These are phyloP conservation scores for Macrotrachela quadricornifera DNA, from an alignment of 1,140 invertebrate species.

Conservation along the genomic window DNA sequence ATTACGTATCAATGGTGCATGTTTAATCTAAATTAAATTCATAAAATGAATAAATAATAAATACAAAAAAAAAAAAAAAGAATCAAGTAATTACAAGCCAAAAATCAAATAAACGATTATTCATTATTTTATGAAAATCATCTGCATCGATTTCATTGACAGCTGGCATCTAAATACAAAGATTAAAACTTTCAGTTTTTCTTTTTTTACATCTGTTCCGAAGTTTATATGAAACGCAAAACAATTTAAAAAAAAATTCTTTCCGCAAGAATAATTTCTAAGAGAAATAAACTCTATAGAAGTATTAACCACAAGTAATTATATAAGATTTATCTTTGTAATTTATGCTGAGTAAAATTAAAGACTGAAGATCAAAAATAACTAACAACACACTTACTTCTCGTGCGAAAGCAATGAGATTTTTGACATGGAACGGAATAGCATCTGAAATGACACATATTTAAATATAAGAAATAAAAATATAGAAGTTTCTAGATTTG, in stretches of 20 bases:
- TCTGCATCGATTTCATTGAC: constrained; percentile 1
- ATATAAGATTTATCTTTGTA: not conserved
- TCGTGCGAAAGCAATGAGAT: too few species aligned
- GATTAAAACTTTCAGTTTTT: not conserved
- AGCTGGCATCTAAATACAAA: constrained; percentile 4
- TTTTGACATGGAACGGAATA: too few species aligned
- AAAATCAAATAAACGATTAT: constrained; percentile 7
- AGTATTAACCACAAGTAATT: constrained; percentile 1
- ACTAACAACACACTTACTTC: too few species aligned
- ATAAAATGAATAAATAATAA: too few species aligned
- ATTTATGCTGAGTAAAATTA: too few species aligned
- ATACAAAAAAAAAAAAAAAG: too few species aligned
- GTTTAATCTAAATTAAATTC: too few species aligned
- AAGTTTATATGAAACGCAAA: not conserved
- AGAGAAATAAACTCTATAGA: not conserved
- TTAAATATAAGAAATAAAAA: too few species aligned
- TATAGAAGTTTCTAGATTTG: too few species aligned
- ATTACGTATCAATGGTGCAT: not conserved
- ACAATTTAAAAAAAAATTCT: not conserved
- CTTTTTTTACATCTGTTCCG: not conserved
- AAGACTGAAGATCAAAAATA: too few species aligned
- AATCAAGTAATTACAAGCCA: not conserved
- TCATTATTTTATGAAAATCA: constrained; percentile 6
- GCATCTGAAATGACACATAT: too few species aligned
- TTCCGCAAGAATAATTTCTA: not conserved